Evolutionary conservation across 2,113 vertebrate species (phyloP).

Genomic region (Paralichthys olivaceus): DNA sequence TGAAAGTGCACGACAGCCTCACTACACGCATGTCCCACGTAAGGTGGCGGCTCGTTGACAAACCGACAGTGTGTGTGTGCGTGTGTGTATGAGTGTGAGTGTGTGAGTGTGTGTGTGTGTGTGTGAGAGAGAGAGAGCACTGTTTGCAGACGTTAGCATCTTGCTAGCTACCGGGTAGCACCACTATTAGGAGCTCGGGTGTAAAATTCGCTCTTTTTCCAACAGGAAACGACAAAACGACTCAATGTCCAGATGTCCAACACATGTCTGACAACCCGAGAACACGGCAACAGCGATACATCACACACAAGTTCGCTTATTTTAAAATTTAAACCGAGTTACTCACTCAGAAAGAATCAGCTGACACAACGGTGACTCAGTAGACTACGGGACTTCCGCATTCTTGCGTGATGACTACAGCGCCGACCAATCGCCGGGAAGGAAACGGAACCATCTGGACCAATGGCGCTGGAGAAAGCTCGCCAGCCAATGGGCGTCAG

Average conservation of each 20-base stretch:
- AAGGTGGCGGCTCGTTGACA: constrained; percentile 22
- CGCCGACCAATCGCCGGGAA: constrained; percentile 65
- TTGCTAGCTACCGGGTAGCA: constrained; percentile 68
- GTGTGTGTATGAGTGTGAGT: constrained; percentile 7
- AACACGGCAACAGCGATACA: constrained; percentile 28
- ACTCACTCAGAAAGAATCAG: constrained; percentile 88
- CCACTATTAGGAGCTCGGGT: constrained; percentile 20
- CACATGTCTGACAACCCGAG: neutral
- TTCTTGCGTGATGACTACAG: constrained; percentile 76
- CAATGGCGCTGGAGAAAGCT: constrained; percentile 39
- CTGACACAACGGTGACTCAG: constrained; percentile 89
- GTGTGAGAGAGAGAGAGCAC: constrained; percentile 4
- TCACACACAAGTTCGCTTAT: constrained; percentile 38
- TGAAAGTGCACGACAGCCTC: constrained; percentile 53
- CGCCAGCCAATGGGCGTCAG: constrained; percentile 60
- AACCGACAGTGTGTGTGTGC: constrained; percentile 45
- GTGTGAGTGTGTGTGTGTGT: constrained; percentile 19
- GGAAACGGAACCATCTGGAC: neutral
- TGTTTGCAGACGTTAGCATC: constrained; percentile 63
- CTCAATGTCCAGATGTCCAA: constrained; percentile 10
- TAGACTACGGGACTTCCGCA: constrained; percentile 85
- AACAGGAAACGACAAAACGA: constrained; percentile 30
- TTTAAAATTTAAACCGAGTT: constrained; percentile 78
- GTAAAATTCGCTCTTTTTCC: constrained; percentile 4
- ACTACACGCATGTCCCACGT: neutral